Conservation (phyloP, 2,113 vertebrate genomes). For the Mungos mungo region DNA sequence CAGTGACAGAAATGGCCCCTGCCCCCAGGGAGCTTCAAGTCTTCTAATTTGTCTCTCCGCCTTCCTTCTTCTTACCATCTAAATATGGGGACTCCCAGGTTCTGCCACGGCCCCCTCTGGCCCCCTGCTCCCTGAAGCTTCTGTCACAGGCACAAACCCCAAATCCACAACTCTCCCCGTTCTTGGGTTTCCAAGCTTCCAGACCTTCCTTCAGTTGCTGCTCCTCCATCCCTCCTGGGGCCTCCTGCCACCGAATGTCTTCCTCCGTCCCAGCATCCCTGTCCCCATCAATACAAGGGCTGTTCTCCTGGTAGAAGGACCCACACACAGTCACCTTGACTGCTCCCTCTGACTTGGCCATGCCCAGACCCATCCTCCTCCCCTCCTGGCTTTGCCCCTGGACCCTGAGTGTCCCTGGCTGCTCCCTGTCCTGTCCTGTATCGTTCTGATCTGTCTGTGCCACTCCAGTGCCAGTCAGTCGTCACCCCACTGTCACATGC, state of each 20-base stretch:
- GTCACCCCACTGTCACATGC: neutral
- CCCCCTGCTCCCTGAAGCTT: neutral
- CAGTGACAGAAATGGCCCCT: neutral
- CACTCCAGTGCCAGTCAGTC: too few relatives aligned
- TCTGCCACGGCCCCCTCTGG: neutral
- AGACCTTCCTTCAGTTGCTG: accelerated
- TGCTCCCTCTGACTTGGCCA: neutral
- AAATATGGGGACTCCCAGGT: neutral
- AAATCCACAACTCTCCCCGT: too few relatives aligned
- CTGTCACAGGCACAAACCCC: neutral
- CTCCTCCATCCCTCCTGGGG: accelerated
- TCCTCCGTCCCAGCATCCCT: neutral
- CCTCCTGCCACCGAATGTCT: neutral
- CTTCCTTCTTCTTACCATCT: neutral
- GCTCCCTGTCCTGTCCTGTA: neutral
- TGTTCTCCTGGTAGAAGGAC: accelerated
- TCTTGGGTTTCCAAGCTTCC: neutral
- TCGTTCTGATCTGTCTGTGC: neutral
- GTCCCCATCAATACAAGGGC: neutral
- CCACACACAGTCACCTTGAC: accelerated
- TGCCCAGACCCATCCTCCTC: neutral
- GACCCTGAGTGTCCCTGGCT: neutral
- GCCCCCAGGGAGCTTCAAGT: neutral
- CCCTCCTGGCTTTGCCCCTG: neutral
- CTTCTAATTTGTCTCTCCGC: neutral